These are phyloP conservation scores for Leptura quadrifasciata DNA, from an alignment of 2,888 invertebrate species.

Conservation along the genomic window DNA sequence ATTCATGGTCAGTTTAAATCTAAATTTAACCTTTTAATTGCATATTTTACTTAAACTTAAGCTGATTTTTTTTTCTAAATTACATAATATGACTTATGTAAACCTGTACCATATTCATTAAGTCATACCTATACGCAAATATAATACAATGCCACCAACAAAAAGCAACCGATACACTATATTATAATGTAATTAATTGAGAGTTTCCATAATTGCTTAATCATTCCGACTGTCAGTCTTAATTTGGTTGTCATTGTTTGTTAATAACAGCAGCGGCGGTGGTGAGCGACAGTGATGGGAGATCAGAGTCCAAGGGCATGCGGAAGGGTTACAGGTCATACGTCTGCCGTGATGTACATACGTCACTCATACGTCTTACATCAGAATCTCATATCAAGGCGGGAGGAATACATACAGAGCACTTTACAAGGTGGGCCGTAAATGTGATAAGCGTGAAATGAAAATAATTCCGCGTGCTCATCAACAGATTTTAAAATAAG, in stretches of 20 bases:
- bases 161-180: slow-evolving; percentile 3
- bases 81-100: too few relatives aligned
- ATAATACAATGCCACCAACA: background rate
- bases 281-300: slow-evolving; percentile 54
- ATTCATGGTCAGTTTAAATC: too few relatives aligned
- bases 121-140: too few relatives aligned
- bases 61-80: too few relatives aligned
- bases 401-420: slow-evolving; percentile 4
- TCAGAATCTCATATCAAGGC: background rate
- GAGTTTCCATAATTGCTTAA: slow-evolving; percentile 6
- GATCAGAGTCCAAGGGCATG: slow-evolving; percentile 52
- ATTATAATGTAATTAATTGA: slow-evolving; percentile 11
- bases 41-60: too few relatives aligned
- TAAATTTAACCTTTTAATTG: too few relatives aligned
- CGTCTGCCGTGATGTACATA: slow-evolving; percentile 49
- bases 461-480: slow-evolving; percentile 23
- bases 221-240: slow-evolving; percentile 22
- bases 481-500: slow-evolving; percentile 10
- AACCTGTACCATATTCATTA: too few relatives aligned
- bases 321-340: slow-evolving; percentile 55
- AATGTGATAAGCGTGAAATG: slow-evolving; percentile 34
- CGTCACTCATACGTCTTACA: slow-evolving; percentile 31
- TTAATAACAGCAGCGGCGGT: slow-evolving; percentile 46
- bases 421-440: slow-evolving; percentile 23
- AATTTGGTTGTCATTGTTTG: slow-evolving; percentile 53